Evolutionary conservation across 2,888 invertebrate species (phyloP).

Genomic region (Lasioglossum marginatum): DNA sequence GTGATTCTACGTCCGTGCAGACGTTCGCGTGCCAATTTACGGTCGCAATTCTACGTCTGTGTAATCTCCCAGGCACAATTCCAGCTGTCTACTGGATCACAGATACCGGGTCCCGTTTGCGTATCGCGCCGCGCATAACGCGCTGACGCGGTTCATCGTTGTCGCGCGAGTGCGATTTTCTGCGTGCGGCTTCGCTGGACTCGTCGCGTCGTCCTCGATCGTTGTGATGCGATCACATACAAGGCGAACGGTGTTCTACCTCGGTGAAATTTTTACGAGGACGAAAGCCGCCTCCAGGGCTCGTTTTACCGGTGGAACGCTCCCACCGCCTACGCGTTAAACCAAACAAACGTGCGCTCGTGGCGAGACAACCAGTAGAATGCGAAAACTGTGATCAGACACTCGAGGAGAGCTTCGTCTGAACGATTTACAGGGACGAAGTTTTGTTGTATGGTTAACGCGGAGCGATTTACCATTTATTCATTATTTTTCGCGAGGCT

Average conservation of each 20-base stretch:
- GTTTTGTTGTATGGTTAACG: background rate
- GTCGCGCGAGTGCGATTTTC: background rate
- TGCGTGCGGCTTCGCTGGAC: background rate
- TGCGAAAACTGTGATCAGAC: constrained; percentile 26
- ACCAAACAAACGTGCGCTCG: background rate
- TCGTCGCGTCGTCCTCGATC: background rate
- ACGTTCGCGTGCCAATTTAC: constrained; percentile 14
- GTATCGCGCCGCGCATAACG: background rate
- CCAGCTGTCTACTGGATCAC: constrained; percentile 23
- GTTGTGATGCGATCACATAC: background rate
- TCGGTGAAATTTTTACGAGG: background rate
- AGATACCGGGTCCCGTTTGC: constrained; percentile 13
- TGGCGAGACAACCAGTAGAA: constrained; percentile 18
- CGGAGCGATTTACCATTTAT: background rate
- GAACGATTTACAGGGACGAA: background rate
- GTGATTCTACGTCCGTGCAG: constrained; percentile 5
- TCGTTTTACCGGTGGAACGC: background rate
- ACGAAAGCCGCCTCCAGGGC: background rate
- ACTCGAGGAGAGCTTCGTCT: background rate
- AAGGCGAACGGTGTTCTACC: background rate
- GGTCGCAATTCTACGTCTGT: constrained; percentile 36
- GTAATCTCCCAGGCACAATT: constrained; percentile 28
- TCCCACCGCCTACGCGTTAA: background rate
- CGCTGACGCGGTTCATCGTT: background rate
- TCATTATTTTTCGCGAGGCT: background rate